Conservation (phyloP, 2,113 vertebrate species). For the Phylloscopus whistleri region DNA sequence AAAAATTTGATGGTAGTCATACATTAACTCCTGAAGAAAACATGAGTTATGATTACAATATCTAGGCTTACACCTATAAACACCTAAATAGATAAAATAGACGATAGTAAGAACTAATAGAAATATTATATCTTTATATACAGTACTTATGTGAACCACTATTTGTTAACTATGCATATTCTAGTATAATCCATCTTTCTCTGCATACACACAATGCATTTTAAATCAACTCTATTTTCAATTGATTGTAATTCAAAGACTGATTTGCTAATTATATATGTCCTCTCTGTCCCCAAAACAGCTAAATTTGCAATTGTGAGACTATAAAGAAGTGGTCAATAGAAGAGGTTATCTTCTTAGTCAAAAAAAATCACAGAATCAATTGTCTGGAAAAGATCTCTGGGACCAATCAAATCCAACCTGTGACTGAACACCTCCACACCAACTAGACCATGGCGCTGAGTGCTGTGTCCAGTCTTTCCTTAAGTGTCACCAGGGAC, state of each 20-base stretch:
- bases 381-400: neutral
- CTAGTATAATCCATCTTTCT: neutral
- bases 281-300: neutral
- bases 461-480: accelerated
- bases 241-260: neutral
- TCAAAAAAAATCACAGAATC: neutral
- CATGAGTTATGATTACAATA: neutral
- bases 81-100: neutral
- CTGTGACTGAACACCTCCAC: neutral
- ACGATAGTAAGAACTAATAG: neutral
- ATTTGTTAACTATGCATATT: neutral
- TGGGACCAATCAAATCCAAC: too few relatives aligned
- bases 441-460: neutral
- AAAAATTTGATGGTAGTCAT: neutral
- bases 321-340: neutral
- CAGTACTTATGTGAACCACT: neutral
- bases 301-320: neutral
- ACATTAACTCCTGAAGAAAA: neutral
- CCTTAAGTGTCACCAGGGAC: neutral
- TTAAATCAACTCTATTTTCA: neutral
- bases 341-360: neutral
- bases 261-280: neutral
- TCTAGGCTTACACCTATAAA: neutral
- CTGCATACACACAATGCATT: neutral
- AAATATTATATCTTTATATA: neutral